Conservation (phyloP, 2,797 vertebrate species). For the Rhyacichthys aspro region DNA sequence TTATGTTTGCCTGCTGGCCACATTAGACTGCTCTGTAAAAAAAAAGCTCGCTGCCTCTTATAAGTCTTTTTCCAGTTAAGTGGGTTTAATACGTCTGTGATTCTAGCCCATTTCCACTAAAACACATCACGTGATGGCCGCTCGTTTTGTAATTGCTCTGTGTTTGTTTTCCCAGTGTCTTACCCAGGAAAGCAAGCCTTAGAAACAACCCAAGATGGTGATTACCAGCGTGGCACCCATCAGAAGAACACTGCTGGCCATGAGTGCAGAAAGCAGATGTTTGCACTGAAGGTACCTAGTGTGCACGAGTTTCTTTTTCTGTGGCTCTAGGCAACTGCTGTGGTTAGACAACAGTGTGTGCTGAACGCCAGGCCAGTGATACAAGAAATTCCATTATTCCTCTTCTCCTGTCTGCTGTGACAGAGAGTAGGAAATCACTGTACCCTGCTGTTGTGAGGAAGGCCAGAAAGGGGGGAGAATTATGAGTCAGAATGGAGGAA, state of each 20-base stretch:
- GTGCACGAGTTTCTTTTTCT: slow-evolving; percentile 16
- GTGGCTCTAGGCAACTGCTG: slow-evolving; percentile 34
- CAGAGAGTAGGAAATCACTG: slow-evolving; percentile 63
- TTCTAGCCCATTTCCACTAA: slow-evolving; percentile 27
- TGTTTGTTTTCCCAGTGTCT: slow-evolving; percentile 56
- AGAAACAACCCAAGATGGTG: slow-evolving; percentile 54
- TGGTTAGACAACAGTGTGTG: slow-evolving; percentile 44
- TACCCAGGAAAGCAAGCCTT: slow-evolving; percentile 43
- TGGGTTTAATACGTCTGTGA: slow-evolving; percentile 22
- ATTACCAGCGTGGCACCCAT: slow-evolving; percentile 45
- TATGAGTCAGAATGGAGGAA: slow-evolving; percentile 69
- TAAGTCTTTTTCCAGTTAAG: slow-evolving; percentile 51
- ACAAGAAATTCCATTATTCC: slow-evolving; percentile 70
- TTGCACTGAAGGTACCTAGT: slow-evolving; percentile 67
- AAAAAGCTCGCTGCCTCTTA: slow-evolving; percentile 33
- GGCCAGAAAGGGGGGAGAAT: slow-evolving; percentile 55
- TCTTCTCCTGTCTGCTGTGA: slow-evolving; percentile 58
- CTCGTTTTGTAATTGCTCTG: slow-evolving; percentile 36
- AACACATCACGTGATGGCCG: slow-evolving; percentile 15
- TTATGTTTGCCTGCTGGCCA: slow-evolving; percentile 9
- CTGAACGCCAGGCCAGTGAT: slow-evolving; percentile 33
- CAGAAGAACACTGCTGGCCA: slow-evolving; percentile 45
- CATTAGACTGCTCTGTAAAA: slow-evolving; percentile 23
- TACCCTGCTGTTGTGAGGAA: slow-evolving; percentile 38
- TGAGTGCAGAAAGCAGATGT: slow-evolving; percentile 56